Evolutionary conservation across 2,888 invertebrate genomes (phyloP).

Genomic region (Itoplectis maculator): DNA sequence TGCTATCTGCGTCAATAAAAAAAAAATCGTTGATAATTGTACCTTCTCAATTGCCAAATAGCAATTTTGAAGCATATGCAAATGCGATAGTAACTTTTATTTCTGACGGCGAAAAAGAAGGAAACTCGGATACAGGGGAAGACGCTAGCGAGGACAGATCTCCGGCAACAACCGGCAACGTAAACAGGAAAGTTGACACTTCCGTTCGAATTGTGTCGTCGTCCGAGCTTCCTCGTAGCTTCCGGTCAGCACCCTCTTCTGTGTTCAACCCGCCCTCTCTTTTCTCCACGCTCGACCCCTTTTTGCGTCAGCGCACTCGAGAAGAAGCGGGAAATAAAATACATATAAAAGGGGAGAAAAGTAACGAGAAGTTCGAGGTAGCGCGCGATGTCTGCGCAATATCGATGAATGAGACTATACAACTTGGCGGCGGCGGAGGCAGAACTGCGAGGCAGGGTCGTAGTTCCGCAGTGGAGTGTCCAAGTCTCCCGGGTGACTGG

Average conservation of each 20-base stretch:
- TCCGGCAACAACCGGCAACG: constrained; percentile 36
- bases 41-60: too few species aligned
- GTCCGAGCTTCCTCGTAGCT: constrained; percentile 38
- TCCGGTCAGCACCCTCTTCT: constrained; percentile 39
- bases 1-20: too few species aligned
- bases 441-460: not conserved
- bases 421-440: constrained; percentile 16
- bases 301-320: constrained; percentile 26
- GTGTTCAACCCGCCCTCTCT: constrained; percentile 13
- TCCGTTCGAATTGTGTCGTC: constrained; percentile 50
- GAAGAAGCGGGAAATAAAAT: constrained; percentile 45
- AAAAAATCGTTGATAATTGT: too few species aligned
- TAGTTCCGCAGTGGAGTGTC: constrained; percentile 16
- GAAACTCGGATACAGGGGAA: not conserved
- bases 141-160: constrained; percentile 11
- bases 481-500: constrained; percentile 3
- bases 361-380: constrained; percentile 33
- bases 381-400: constrained; percentile 28
- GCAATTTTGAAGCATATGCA: too few species aligned
- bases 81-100: not conserved
- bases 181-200: constrained; percentile 69
- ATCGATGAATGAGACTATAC: constrained; percentile 41
- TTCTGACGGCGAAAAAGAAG: not conserved
- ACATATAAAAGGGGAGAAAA: constrained; percentile 20
- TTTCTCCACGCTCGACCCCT: not conserved